Evolutionary conservation across 2,113 vertebrate species (phyloP), one percentile per base, ranked within the genome.

Genomic region (Catagonus wagneri): DNA sequence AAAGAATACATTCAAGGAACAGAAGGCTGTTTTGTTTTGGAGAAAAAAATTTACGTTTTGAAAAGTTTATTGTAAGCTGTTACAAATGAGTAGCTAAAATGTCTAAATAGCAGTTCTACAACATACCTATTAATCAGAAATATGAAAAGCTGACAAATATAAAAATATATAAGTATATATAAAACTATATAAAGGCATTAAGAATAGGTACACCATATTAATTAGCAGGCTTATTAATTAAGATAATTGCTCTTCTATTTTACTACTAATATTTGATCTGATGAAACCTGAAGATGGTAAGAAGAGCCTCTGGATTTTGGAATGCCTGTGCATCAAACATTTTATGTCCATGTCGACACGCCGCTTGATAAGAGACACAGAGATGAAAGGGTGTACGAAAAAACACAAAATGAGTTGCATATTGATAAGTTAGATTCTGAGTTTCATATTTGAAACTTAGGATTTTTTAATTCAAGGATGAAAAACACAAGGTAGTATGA

Each of bases 401-500:
- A 19, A 22, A 39, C 39, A 74, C 65, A 93, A 32, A 52, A 20
- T 56, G 58, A 85, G 12, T 29, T 65, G 2, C 25, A 93, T 83
- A 75, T 1, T 27, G 58, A 80, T 34, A 76, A 80, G 60, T 22
- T 16, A 39, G 20, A 66, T 32, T 87, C 56, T 56, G 6, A 50
- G 75, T 56, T 79, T 58, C 71, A 36, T 65, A 22, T 71, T 69
- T 89, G 86, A 93, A 58, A 90, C 76, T 75, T 34, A 34, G 50
- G 27, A 79, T 7, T 29, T 58, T 32, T 34, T 79, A 87, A 91
- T 44, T 72, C n/a, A 83, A 81, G 32, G n/a, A 83, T 86, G 72
- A 86, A 92, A 92, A 89, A 81, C 36, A 71, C 23, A 79, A 69
- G 58, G 39, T 19, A 44, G 23, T 74, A 36, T 88, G n/a, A 93